Conservation (phyloP, 2,888 invertebrate genomes). For the Apamea sordens region DNA sequence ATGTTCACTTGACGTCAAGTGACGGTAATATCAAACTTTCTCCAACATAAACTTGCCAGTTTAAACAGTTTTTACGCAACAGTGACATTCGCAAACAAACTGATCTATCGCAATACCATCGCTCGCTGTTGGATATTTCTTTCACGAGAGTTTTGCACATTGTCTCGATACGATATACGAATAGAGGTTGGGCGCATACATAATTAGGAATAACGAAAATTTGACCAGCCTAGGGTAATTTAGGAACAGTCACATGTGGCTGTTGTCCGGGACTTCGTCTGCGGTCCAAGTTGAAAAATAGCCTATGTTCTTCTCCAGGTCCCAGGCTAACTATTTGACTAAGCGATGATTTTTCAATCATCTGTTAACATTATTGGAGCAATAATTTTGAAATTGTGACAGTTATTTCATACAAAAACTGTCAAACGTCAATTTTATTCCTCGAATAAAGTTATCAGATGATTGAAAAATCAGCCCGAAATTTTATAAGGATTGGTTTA, state of each 20-base stretch:
- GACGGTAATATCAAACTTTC: conserved; percentile 49
- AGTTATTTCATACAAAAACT: too few relatives aligned
- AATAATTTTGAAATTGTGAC: too few relatives aligned
- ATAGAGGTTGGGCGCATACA: background rate
- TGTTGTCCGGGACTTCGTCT: background rate
- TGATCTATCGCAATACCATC: conserved; percentile 54
- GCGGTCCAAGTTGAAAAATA: background rate
- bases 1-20: conserved; percentile 20
- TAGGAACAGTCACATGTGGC: too few relatives aligned
- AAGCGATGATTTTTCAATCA: too few relatives aligned
- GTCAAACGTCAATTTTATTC: too few relatives aligned
- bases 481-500: background rate
- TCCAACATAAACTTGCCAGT: conserved; percentile 51
- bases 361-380: too few relatives aligned
- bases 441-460: too few relatives aligned
- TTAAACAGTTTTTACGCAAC: conserved; percentile 52
- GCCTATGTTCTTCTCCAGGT: background rate
- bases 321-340: background rate
- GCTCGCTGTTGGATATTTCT: conserved; percentile 31
- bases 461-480: background rate
- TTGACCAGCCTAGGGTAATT: too few relatives aligned
- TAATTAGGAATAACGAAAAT: too few relatives aligned
- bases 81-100: conserved; percentile 31
- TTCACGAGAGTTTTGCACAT: conserved; percentile 33
- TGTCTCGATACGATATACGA: conserved; percentile 14